Base-by-base conservation (phyloP, 1,140 invertebrate genomes). In the Drosophila leontia region DNA sequence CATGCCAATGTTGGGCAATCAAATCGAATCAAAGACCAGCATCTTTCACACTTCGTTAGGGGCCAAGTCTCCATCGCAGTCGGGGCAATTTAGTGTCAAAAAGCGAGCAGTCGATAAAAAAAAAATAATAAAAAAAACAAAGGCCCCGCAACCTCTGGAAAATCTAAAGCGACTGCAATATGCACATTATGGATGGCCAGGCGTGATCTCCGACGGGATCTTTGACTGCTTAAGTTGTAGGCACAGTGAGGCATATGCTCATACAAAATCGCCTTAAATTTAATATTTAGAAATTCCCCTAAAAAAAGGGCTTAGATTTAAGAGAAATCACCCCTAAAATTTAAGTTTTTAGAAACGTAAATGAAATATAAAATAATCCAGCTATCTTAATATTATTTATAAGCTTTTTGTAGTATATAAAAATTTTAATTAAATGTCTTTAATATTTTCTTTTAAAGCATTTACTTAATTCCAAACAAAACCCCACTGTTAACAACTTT, bases 21-120 rank as follows among this genome's bases (percentile, higher is more conserved):
- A 82, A 75, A 69, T 68, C 71, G 80, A 90, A 88, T 88, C 84
- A 78, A 72, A 77, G 50, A 75, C 77, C 84, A 74, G 87, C 78
- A 90, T 88, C 85, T 88, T 88, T 88, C 85, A 88, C 84, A 88
- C 84, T 88, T 88, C 84, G 84, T 88, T 88, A 90, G 83, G 80
- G 84, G 84, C 79, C 80, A 87, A 39, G 56, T 60, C 63, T 50
- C 56, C 35, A 47, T 23, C 41, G 59, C 63, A 67, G 68, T 79
- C 81, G 78, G 68, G 86, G 85, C 84, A 87, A 87, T 87, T 86
- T 87, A 80, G 85, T 82, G 83, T 87, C 79, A 82, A 86, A 78
- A 86, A 86, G 65, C 78, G 78, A 82, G 82, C 71, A 84, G 63
- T 60, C 78, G 82, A 85, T 86, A 83, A 80, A 55, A 80, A 55